phyloP scores from a whole-genome alignment of 2,113 vertebrate species.

The Hemichromis elongatus region DNA sequence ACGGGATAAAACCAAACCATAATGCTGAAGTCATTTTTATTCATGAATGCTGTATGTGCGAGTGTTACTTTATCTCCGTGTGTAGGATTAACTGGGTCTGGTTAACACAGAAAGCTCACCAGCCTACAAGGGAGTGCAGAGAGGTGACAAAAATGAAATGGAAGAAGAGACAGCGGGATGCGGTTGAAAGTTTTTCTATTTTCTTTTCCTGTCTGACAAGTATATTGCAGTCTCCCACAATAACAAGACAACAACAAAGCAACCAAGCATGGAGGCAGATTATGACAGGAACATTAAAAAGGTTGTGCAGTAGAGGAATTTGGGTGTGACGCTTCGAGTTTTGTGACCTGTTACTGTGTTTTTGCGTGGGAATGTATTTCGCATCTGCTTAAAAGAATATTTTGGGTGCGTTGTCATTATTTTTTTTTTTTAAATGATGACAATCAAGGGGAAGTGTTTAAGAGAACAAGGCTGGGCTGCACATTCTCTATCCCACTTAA shows the following conservation, averaged over 20 bases:
- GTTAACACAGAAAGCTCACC: constrained; percentile 2
- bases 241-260: constrained; percentile 11
- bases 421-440: background rate
- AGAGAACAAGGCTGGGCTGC: background rate
- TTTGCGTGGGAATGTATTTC: background rate
- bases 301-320: background rate
- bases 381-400: background rate
- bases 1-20: background rate
- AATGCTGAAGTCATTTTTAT: background rate
- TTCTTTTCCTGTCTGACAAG: constrained; percentile 27
- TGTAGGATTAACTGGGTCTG: background rate
- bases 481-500: background rate
- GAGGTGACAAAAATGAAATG: background rate
- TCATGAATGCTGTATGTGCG: background rate
- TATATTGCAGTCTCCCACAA: background rate
- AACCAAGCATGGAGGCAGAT: background rate
- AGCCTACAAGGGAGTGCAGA: background rate
- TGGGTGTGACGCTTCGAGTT: background rate
- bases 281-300: constrained; percentile 9
- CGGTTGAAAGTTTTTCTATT: constrained; percentile 4
- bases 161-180: background rate
- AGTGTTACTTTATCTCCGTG: background rate
- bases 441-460: background rate
- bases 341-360: background rate
- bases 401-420: background rate